phyloP scores from a whole-genome alignment of 2,113 vertebrate genomes.

The Raja brachyura region DNA sequence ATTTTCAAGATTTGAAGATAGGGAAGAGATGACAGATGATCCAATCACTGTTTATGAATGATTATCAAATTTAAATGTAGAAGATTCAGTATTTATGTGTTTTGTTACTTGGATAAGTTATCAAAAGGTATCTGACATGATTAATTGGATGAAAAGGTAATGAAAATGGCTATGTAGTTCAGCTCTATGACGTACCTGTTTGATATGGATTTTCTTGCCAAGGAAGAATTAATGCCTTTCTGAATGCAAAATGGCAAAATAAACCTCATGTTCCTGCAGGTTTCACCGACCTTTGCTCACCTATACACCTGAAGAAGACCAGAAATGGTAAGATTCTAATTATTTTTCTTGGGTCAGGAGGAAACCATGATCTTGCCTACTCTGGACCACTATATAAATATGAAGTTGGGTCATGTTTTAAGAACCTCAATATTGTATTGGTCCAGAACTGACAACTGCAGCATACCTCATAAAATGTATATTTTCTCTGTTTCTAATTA shows the following conservation, averaged over 20 bases:
- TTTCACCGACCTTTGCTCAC: no score
- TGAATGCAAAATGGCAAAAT: neutral
- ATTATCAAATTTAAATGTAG: neutral
- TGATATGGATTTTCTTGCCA: neutral
- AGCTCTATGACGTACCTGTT: neutral
- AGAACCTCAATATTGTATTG: no score
- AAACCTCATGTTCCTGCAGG: neutral
- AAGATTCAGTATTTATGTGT: neutral
- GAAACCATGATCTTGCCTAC: no score
- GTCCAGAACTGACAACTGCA: no score
- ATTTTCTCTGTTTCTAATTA: neutral
- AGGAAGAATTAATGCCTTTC: neutral
- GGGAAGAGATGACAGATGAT: neutral
- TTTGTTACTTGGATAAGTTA: no score
- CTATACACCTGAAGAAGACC: no score
- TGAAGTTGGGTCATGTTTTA: no score
- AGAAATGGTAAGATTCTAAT: no score
- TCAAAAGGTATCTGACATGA: neutral
- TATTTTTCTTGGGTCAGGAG: no score
- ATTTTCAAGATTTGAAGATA: neutral
- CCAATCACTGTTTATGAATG: neutral
- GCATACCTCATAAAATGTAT: neutral
- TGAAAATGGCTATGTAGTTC: no score
- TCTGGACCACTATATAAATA: no score
- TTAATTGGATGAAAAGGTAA: neutral